Evolutionary conservation across 2,797 vertebrate species (phyloP).

Genomic region (Fringilla coelebs): DNA sequence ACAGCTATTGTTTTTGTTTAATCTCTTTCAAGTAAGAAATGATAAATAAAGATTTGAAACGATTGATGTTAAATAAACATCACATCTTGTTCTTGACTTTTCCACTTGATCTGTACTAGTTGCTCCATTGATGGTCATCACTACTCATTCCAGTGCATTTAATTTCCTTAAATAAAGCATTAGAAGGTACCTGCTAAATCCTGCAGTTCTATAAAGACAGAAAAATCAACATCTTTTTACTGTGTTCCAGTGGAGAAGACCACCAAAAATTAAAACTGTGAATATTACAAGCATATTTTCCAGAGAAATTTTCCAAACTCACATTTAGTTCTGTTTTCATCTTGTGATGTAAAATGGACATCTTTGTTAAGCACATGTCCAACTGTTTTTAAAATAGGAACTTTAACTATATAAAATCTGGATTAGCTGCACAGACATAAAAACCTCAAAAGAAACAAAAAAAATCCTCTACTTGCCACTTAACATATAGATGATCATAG

Average conservation of each 20-base stretch:
- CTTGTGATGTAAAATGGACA: neutral
- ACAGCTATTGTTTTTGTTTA: neutral
- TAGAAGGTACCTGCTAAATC: neutral
- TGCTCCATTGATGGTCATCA: neutral
- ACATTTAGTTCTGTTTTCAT: neutral
- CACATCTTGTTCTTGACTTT: neutral
- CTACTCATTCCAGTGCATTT: neutral
- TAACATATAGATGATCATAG: neutral
- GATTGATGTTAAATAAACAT: neutral
- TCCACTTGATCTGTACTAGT: neutral
- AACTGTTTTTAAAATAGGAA: neutral
- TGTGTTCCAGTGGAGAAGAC: neutral
- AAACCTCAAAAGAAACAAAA: neutral
- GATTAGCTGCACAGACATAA: neutral
- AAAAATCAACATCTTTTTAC: neutral
- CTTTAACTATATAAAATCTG: neutral
- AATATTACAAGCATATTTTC: neutral
- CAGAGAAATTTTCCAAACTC: neutral
- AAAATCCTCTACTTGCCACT: neutral
- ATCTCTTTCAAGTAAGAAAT: neutral
- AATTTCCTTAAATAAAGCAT: neutral
- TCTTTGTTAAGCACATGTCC: neutral
- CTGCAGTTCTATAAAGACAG: neutral
- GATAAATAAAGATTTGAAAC: neutral
- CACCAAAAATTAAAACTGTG: neutral